phyloP scores from a whole-genome alignment of 1,140 invertebrate genomes.

The Octopus bimaculoides region DNA sequence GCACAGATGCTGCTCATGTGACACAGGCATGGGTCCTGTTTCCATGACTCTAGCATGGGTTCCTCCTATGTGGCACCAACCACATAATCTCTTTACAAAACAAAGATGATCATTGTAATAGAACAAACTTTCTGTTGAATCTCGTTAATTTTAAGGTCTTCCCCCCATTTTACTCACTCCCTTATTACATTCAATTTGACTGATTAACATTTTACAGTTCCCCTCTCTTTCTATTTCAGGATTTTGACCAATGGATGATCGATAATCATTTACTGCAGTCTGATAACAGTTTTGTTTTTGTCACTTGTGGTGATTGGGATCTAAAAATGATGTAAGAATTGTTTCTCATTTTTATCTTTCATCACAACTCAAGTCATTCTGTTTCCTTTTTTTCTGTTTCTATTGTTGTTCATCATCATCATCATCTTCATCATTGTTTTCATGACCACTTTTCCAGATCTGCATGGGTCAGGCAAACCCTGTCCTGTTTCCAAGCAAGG shows the following conservation, averaged over 20 bases:
- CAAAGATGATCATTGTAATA: not conserved
- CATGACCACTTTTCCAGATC: not conserved
- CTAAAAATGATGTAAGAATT: slow-evolving; percentile 61
- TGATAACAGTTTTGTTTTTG: slow-evolving; percentile 57
- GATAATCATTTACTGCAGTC: slow-evolving; percentile 49
- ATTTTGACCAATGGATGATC: slow-evolving; percentile 58
- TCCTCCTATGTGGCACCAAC: not conserved
- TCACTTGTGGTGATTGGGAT: slow-evolving; percentile 70
- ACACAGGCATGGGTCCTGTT: no score
- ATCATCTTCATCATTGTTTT: not conserved
- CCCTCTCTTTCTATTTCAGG: slow-evolving; percentile 33
- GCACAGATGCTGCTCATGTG: no score
- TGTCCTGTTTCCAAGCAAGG: not conserved
- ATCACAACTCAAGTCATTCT: not conserved
- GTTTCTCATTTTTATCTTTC: not conserved
- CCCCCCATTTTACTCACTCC: not conserved
- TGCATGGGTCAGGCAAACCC: not conserved
- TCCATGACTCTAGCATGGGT: no score
- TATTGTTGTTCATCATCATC: not conserved
- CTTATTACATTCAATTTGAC: not conserved
- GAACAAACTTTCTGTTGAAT: not conserved
- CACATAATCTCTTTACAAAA: not conserved
- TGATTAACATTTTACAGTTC: not conserved
- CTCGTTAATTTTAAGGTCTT: not conserved
- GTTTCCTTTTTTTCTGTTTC: not conserved